Conservation (phyloP, 2,113 vertebrate species). For the Percina caprodes region DNA sequence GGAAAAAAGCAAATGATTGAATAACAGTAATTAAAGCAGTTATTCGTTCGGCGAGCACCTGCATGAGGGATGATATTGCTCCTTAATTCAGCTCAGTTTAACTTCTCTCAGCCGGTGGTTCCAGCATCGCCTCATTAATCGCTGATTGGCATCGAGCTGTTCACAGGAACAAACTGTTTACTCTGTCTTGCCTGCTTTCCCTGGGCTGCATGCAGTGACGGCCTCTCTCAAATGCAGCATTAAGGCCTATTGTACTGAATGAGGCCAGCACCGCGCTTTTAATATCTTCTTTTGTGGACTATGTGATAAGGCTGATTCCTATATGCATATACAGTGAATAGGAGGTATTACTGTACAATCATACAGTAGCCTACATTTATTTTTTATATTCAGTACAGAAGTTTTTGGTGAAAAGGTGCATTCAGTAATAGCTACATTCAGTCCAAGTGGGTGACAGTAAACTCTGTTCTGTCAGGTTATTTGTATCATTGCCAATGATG, state of each 20-base stretch:
- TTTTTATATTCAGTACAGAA: slow-evolving; percentile 4
- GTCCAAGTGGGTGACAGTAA: slow-evolving; percentile 19
- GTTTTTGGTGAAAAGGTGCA: background rate
- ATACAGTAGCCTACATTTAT: background rate
- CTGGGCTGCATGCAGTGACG: slow-evolving; percentile 67
- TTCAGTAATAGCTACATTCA: background rate
- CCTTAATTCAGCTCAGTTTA: slow-evolving; percentile 88
- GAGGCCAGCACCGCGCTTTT: slow-evolving; percentile 33
- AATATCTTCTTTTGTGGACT: slow-evolving; percentile 41
- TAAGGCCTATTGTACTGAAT: slow-evolving; percentile 73
- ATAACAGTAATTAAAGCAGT: slow-evolving; percentile 99
- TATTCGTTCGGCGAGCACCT: slow-evolving; percentile 99
- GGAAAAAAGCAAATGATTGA: slow-evolving; percentile 95
- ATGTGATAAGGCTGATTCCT: slow-evolving; percentile 24
- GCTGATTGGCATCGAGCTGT: slow-evolving; percentile 87
- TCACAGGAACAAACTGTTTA: slow-evolving; percentile 87
- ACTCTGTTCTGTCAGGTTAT: too few species aligned
- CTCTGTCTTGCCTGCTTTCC: slow-evolving; percentile 81
- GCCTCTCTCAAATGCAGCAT: slow-evolving; percentile 65
- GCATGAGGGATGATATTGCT: slow-evolving; percentile 89
- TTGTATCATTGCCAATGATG: background rate
- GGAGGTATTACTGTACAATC: slow-evolving; percentile 4
- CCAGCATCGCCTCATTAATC: slow-evolving; percentile 87
- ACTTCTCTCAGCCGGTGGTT: slow-evolving; percentile 86
- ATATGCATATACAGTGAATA: background rate